phyloP scores from a whole-genome alignment of 2,113 vertebrate species.

The Peromyscus maniculatus region DNA sequence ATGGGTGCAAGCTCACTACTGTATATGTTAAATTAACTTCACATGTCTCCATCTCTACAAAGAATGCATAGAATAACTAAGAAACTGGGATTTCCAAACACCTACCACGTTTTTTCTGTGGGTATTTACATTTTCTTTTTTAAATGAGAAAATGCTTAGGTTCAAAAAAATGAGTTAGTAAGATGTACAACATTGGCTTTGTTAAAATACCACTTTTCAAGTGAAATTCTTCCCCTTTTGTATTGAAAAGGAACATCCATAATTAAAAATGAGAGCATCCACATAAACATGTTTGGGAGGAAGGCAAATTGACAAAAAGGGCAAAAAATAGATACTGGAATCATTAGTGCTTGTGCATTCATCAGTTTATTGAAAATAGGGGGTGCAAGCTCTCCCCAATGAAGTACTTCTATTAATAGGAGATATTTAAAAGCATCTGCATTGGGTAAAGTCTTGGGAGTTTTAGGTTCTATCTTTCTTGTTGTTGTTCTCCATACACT shows the following conservation, averaged over 20 bases:
- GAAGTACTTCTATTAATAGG: background rate
- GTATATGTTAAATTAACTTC: slow-evolving; percentile 62
- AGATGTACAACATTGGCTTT: background rate
- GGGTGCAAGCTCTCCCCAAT: background rate
- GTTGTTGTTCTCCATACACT: slow-evolving; percentile 61
- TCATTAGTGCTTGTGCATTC: background rate
- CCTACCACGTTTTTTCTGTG: background rate
- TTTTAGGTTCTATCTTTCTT: background rate
- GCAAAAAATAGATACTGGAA: background rate
- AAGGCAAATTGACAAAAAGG: background rate
- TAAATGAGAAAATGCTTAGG: background rate
- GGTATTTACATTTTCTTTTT: background rate
- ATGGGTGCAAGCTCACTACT: background rate
- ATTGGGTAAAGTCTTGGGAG: background rate
- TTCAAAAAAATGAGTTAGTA: slow-evolving; percentile 24
- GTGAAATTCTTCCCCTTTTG: background rate
- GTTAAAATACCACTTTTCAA: background rate
- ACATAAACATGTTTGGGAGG: background rate
- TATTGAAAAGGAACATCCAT: slow-evolving; percentile 7
- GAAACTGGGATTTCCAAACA: slow-evolving; percentile 32
- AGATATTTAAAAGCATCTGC: slow-evolving; percentile 4
- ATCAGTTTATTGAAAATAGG: background rate
- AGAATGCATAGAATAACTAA: background rate
- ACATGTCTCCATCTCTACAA: slow-evolving; percentile 6
- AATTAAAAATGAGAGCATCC: background rate